phyloP scores from a whole-genome alignment of 1,140 invertebrate genomes.

The Drosophila guanche region DNA sequence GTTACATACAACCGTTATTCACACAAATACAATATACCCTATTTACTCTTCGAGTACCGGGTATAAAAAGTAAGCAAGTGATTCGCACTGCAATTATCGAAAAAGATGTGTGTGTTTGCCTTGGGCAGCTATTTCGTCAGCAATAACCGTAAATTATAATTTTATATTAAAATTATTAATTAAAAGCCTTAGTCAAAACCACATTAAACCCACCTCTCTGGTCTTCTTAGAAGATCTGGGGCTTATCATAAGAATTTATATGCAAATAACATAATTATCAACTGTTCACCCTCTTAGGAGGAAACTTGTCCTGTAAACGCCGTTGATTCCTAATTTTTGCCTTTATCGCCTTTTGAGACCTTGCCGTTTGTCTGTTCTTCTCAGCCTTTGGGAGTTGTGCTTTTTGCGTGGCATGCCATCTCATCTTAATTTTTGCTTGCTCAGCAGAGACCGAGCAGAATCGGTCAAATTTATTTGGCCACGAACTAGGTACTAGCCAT shows the following conservation, averaged over 20 bases:
- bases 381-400: slow-evolving; percentile 46
- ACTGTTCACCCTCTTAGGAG: slow-evolving; percentile 16
- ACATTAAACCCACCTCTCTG: slow-evolving; percentile 49
- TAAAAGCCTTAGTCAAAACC: slow-evolving; percentile 76
- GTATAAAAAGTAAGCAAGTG: slow-evolving; percentile 34
- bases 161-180: slow-evolving; percentile 80
- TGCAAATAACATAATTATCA: slow-evolving; percentile 81
- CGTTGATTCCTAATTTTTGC: slow-evolving; percentile 49
- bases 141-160: slow-evolving; percentile 50
- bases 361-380: slow-evolving; percentile 25
- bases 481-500: slow-evolving; percentile 26
- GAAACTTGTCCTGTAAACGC: slow-evolving; percentile 28
- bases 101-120: slow-evolving; percentile 42
- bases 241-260: slow-evolving; percentile 68
- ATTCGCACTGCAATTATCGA: slow-evolving; percentile 21
- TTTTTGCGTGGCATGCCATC: slow-evolving; percentile 54
- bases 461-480: slow-evolving; percentile 75
- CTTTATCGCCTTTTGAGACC: slow-evolving; percentile 64
- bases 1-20: too few relatives aligned
- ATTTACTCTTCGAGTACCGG: too few relatives aligned
- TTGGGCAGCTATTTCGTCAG: slow-evolving; percentile 49
- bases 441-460: slow-evolving; percentile 67
- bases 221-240: slow-evolving; percentile 23
- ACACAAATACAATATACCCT: too few relatives aligned
- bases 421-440: slow-evolving; percentile 76